Percentiles rank a stretch among this genome's conserved stretches.
phyloP scores from a whole-genome alignment of 2,888 invertebrate genomes.

The Xanthorhoe designata region DNA sequence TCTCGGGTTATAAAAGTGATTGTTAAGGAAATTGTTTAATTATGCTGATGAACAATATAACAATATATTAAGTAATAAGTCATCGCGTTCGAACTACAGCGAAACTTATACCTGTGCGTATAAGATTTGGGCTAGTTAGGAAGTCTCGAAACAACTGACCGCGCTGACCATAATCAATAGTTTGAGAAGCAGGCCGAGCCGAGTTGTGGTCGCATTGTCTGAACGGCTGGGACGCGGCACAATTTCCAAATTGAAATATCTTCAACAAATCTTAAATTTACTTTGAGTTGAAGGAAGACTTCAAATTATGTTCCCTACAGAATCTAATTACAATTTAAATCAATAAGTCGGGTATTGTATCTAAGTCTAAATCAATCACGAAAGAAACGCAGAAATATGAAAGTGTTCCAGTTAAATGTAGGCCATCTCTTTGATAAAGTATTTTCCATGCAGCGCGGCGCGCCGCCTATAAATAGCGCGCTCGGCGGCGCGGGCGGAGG shows the following conservation, averaged over 20 bases:
- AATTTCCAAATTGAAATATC: too few relatives aligned
- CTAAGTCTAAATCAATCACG: conserved; percentile 8
- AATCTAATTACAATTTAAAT: background rate
- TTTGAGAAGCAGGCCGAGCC: background rate
- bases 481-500: background rate
- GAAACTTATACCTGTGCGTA: too few relatives aligned
- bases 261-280: too few relatives aligned
- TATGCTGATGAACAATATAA: too few relatives aligned
- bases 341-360: background rate
- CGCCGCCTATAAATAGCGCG: background rate
- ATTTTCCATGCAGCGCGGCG: conserved; percentile 9
- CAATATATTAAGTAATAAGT: too few relatives aligned
- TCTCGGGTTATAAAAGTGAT: background rate
- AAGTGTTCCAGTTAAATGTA: conserved; percentile 16
- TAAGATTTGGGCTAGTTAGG: too few relatives aligned
- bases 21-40: background rate
- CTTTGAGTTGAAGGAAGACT: too few relatives aligned
- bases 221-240: too few relatives aligned
- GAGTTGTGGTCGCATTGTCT: too few relatives aligned
- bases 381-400: conserved; percentile 1
- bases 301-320: background rate
- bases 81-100: too few relatives aligned
- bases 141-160: conserved; percentile 2
- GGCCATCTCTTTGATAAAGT: conserved; percentile 11
- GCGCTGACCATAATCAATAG: conserved; percentile 7